These are phyloP conservation scores for Brenthis daphne DNA, from an alignment of 2,888 invertebrate species.

Conservation along the genomic window DNA sequence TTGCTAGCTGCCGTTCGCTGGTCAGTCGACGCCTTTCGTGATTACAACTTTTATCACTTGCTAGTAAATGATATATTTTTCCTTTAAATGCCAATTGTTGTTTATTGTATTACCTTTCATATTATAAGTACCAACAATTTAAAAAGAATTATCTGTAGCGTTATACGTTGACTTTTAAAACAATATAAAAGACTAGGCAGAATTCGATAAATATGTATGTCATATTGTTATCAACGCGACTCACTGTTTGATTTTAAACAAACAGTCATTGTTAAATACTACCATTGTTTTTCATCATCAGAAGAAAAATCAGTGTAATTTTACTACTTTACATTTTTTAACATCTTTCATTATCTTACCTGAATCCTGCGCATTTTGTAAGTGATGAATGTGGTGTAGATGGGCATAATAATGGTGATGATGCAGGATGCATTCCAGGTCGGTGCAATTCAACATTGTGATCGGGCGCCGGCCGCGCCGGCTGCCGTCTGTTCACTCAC, in stretches of 20 bases:
- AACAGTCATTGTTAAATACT: conserved; percentile 66
- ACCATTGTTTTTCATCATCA: conserved; percentile 58
- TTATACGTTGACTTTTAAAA: background rate
- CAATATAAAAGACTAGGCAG: conserved; percentile 17
- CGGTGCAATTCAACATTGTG: conserved; percentile 89
- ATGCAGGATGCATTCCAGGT: conserved; percentile 89
- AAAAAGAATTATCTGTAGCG: background rate
- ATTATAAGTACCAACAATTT: background rate
- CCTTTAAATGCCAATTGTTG: background rate
- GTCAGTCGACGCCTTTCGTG: conserved; percentile 61
- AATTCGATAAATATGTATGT: conserved; percentile 32
- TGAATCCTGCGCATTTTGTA: conserved; percentile 85
- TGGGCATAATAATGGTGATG: conserved; percentile 89
- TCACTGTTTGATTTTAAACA: conserved; percentile 62
- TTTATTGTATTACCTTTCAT: background rate
- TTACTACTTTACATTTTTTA: conserved; percentile 29
- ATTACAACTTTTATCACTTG: conserved; percentile 66
- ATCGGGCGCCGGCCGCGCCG: conserved; percentile 61
- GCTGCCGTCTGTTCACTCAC: conserved; percentile 66
- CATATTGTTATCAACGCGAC: conserved; percentile 68
- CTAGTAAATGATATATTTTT: conserved; percentile 59
- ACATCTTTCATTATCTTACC: conserved; percentile 59
- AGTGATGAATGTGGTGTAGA: conserved; percentile 86
- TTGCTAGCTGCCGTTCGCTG: conserved; percentile 17
- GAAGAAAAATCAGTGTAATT: conserved; percentile 43